These are phyloP conservation scores for Smutsia temminckii DNA, from an alignment of 2,797 vertebrate species.

Conservation along the genomic window DNA sequence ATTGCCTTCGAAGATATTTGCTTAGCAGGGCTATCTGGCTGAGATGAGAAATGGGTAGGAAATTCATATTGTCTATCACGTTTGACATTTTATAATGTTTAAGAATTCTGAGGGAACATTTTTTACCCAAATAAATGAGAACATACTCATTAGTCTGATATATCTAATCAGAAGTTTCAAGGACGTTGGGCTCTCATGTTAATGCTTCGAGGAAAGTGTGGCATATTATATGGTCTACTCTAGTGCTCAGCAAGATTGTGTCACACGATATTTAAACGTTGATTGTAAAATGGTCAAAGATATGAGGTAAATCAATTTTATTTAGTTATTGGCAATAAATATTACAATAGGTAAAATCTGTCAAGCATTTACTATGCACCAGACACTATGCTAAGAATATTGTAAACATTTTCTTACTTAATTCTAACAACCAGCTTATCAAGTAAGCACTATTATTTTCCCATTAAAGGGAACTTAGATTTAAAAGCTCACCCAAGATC, in stretches of 20 bases:
- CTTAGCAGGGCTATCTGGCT: background rate
- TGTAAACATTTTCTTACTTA: background rate
- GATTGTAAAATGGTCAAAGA: background rate
- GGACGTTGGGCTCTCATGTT: background rate
- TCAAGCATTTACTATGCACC: background rate
- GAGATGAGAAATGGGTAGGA: background rate
- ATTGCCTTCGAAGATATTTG: constrained; percentile 3
- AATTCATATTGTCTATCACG: constrained; percentile 16
- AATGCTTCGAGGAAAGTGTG: background rate
- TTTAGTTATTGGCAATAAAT: background rate
- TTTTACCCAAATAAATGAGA: constrained; percentile 4
- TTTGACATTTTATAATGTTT: constrained; percentile 25
- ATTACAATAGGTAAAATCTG: background rate
- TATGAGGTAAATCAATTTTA: background rate
- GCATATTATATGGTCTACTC: background rate
- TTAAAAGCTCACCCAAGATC: background rate
- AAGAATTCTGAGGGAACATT: constrained; percentile 16
- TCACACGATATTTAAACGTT: background rate
- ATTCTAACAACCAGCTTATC: background rate
- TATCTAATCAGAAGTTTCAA: background rate
- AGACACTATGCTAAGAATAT: background rate
- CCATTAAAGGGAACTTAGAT: background rate
- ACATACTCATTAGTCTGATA: background rate
- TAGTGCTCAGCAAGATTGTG: background rate
- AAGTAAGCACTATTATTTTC: background rate